Conservation (phyloP, 2,888 invertebrate species). For the Folsomia candida region DNA sequence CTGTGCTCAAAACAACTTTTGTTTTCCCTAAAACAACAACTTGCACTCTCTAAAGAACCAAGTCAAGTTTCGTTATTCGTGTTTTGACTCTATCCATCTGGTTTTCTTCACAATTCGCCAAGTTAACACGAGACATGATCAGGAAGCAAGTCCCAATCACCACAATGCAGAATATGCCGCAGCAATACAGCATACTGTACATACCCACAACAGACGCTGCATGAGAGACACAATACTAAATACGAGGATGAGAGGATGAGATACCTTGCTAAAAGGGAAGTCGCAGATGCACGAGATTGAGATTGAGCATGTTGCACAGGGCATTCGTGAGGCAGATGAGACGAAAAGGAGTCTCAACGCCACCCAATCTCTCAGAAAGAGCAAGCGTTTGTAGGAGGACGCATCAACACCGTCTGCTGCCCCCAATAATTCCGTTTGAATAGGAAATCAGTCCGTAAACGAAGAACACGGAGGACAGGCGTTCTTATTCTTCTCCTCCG, state of each 20-base stretch:
- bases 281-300: conserved; percentile 6
- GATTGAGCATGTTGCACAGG: too few species aligned
- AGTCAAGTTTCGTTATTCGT: too few species aligned
- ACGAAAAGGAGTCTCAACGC: background rate
- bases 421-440: background rate
- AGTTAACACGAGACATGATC: too few species aligned
- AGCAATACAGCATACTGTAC: too few species aligned
- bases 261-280: conserved; percentile 8
- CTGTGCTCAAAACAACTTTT: too few species aligned
- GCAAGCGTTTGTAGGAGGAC: background rate
- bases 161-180: too few species aligned
- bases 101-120: too few species aligned
- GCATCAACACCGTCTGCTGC: background rate
- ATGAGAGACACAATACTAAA: background rate
- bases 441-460: background rate
- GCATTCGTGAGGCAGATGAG: background rate
- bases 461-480: conserved; percentile 9
- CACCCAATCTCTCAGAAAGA: background rate
- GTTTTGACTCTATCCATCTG: too few species aligned
- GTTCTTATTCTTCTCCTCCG: conserved; percentile 22
- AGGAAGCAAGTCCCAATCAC: too few species aligned
- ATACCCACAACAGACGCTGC: too few species aligned
- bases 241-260: background rate
- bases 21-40: too few species aligned
- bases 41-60: too few species aligned